Evolutionary conservation across 2,888 invertebrate species (phyloP).

Genomic region (Scrobipalpa atriplicella): DNA sequence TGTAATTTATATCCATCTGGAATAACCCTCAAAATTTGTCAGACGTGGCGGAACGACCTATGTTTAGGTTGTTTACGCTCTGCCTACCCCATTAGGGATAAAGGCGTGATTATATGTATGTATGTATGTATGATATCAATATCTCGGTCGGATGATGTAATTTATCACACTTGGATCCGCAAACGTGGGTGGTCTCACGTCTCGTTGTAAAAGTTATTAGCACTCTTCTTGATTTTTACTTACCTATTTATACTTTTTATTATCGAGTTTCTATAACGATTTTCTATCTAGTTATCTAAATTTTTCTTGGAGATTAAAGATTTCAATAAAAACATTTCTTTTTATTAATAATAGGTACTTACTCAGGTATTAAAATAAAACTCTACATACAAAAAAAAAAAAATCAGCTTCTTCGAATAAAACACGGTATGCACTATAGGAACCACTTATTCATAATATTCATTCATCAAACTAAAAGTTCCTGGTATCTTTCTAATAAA

Average conservation of each 20-base stretch:
- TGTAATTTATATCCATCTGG: too few relatives aligned
- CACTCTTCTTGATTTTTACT: background rate
- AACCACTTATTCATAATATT: constrained; percentile 4
- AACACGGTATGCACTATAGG: background rate
- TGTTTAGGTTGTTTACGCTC: too few relatives aligned
- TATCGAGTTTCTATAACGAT: background rate
- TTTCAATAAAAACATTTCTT: too few relatives aligned
- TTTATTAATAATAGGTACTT: too few relatives aligned
- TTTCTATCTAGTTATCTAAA: too few relatives aligned
- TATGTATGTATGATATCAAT: background rate
- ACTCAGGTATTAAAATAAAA: too few relatives aligned
- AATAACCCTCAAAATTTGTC: too few relatives aligned
- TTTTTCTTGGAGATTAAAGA: too few relatives aligned
- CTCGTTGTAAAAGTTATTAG: constrained; percentile 20
- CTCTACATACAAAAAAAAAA: too few relatives aligned
- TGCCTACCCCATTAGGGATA: too few relatives aligned
- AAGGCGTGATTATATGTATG: too few relatives aligned
- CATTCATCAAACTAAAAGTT: background rate
- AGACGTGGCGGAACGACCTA: too few relatives aligned
- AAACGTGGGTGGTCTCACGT: constrained; percentile 19
- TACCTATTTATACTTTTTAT: background rate
- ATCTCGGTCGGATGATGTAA: background rate
- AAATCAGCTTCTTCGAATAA: background rate
- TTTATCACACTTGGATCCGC: constrained; percentile 3
- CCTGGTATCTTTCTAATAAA: background rate